Conservation (phyloP, 2,113 vertebrate genomes). For the Pygoscelis adeliae region DNA sequence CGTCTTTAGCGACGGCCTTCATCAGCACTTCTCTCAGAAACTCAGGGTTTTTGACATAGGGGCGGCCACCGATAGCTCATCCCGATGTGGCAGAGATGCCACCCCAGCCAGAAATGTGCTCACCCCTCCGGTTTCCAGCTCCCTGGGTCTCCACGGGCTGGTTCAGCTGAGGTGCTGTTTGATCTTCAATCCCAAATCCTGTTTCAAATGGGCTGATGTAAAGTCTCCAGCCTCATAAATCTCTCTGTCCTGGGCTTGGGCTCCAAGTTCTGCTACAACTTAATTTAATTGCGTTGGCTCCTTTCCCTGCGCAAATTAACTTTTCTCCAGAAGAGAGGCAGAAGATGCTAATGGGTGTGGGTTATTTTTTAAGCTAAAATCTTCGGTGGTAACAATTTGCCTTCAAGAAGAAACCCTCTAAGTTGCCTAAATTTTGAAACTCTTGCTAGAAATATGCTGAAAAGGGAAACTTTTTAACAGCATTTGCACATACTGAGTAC, state of each 20-base stretch:
- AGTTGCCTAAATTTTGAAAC: neutral
- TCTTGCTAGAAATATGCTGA: neutral
- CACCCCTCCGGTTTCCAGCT: neutral
- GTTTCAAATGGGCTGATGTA: neutral
- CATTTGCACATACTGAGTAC: neutral
- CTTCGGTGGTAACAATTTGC: neutral
- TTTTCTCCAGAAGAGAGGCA: neutral
- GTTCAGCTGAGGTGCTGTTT: neutral
- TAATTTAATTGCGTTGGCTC: neutral
- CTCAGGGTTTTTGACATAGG: accelerated
- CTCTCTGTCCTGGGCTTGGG: neutral
- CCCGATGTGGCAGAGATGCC: neutral
- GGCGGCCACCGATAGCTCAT: neutral
- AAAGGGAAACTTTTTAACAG: neutral
- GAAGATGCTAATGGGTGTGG: neutral
- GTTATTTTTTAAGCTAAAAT: neutral
- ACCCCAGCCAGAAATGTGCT: neutral
- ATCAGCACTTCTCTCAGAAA: neutral
- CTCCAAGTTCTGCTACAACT: neutral
- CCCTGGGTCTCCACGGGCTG: neutral
- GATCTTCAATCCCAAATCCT: neutral
- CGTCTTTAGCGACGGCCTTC: neutral
- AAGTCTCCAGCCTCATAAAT: neutral
- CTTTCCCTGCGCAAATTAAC: neutral
- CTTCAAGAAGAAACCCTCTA: neutral